A percentile compares a stretch with the other conserved stretches of the same genome.
Conservation (phyloP, 2,113 vertebrate species). For the Chitala chitala region DNA sequence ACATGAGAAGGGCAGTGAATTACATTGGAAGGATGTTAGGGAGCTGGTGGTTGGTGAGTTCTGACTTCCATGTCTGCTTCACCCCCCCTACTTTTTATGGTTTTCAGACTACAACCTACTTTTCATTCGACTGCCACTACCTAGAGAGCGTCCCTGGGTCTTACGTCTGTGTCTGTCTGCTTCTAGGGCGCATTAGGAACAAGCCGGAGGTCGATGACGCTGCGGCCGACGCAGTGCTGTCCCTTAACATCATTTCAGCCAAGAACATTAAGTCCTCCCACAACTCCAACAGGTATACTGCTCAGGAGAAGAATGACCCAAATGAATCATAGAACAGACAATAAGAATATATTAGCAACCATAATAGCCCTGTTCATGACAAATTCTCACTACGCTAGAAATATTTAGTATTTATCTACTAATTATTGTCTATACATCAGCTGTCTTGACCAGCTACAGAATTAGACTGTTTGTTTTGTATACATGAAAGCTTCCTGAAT, state of each 20-base stretch:
- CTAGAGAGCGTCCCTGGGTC: background rate
- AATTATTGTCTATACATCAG: background rate
- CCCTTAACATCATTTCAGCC: slow-evolving; percentile 94
- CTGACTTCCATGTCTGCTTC: background rate
- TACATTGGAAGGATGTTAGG: slow-evolving; percentile 95
- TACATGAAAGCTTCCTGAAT: background rate
- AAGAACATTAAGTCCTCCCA: slow-evolving; percentile 93
- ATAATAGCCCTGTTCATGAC: background rate
- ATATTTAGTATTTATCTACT: too few species aligned
- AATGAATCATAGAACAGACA: background rate
- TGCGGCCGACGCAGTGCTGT: slow-evolving; percentile 84
- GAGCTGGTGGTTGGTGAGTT: slow-evolving; percentile 94
- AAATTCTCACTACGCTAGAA: background rate
- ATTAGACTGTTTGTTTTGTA: background rate
- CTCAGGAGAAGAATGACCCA: background rate
- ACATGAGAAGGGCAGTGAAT: slow-evolving; percentile 91
- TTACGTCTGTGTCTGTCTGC: background rate
- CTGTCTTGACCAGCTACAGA: too few species aligned
- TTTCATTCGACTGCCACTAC: background rate
- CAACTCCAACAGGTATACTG: slow-evolving; percentile 82
- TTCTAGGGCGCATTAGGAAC: slow-evolving; percentile 82
- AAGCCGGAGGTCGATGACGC: slow-evolving; percentile 87
- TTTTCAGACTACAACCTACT: background rate
- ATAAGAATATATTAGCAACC: too few species aligned
- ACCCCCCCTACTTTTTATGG: background rate